Base-by-base conservation (phyloP, 2,888 invertebrate genomes). In the Sinodicranocentrus sp. region DNA sequence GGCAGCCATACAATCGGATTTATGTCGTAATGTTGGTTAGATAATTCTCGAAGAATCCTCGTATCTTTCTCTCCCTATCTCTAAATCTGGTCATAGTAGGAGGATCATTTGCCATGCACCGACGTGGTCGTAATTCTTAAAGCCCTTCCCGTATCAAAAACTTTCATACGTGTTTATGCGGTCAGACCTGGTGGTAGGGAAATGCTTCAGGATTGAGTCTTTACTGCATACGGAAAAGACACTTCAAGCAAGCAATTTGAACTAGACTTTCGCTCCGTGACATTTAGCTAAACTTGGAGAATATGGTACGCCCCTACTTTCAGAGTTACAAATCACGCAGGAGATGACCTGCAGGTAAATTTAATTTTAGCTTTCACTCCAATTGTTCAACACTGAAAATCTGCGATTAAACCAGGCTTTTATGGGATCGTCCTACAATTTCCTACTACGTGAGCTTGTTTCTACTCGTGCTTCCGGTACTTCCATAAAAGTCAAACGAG, bases 1-100 rank as follows among this genome's bases (percentile, higher is more conserved):
- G 17, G 77, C 54, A 77, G 70, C 48, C 57, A 68, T 44, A 77
- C 23, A 77, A 77, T 77, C 77, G 65, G 68, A 77, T 78, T 78
- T 59, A 67, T 54, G 44, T 67, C 26, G 43, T 70, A 59, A 78
- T 52, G 21, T 44, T 59, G 78, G 70, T 61, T 44, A 28, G 70
- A 70, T 78, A 70, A 78, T 70, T 70, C 63, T 26, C 21, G 8
- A 70, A 78, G 63, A 65, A 72, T 72, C 54, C 63, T 63, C 78
- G 21, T 72, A 17, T 65, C 43, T 2, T 28, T 23, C 57, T 13
- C 52, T 19, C 23, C 8, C 57, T 71, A 78, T 78, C 71, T 70
- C 54, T 71, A 71, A 71, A 63, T 79, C 72, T 72, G 71, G 72
- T 33, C 63, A 63, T 79, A 21, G 63, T 43, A 63, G 48, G 54